Evolutionary conservation across 1,140 invertebrate genomes (phyloP), one percentile per base, ranked within the genome.

Genomic region (Euglossa dilemma): DNA sequence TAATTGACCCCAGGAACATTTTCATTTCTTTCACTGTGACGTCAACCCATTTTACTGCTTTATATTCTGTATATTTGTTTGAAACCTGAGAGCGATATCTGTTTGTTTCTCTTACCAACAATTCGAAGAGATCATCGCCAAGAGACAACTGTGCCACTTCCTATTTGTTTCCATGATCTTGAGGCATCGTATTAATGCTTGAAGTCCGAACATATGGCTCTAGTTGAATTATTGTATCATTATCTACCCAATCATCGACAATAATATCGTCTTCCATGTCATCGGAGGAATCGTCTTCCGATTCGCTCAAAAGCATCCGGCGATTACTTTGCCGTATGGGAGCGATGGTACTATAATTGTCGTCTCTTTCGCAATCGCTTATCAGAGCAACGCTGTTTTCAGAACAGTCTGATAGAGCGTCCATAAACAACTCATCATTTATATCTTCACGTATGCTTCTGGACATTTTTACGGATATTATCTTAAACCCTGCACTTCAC

Each of bases 321-420:
- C n/a, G n/a, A n/a, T n/a, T n/a, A n/a, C n/a, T n/a, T n/a, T n/a
- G n/a, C n/a, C n/a, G n/a, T n/a, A n/a, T n/a, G n/a, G n/a, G n/a
- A n/a, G n/a, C n/a, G n/a, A n/a, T n/a, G n/a, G n/a, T n/a, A n/a
- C n/a, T n/a, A n/a, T n/a, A n/a, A n/a, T n/a, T n/a, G n/a, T n/a
- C n/a, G n/a, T n/a, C n/a, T n/a, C n/a, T n/a, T n/a, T n/a, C n/a
- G n/a, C n/a, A n/a, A n/a, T n/a, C n/a, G n/a, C n/a, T n/a, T n/a
- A n/a, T n/a, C n/a, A n/a, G n/a, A n/a, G n/a, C n/a, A n/a, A n/a
- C n/a, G n/a, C n/a, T n/a, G n/a, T n/a, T n/a, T n/a, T n/a, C n/a
- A 64, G 73, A 76, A 76, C 59, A 76, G 59, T 76, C 73, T 76
- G 73, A 76, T 76, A n/a, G n/a, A n/a, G n/a, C n/a, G n/a, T n/a